Evolutionary conservation across 1,140 invertebrate species (phyloP).

Genomic region (Lepidurus arcticus): DNA sequence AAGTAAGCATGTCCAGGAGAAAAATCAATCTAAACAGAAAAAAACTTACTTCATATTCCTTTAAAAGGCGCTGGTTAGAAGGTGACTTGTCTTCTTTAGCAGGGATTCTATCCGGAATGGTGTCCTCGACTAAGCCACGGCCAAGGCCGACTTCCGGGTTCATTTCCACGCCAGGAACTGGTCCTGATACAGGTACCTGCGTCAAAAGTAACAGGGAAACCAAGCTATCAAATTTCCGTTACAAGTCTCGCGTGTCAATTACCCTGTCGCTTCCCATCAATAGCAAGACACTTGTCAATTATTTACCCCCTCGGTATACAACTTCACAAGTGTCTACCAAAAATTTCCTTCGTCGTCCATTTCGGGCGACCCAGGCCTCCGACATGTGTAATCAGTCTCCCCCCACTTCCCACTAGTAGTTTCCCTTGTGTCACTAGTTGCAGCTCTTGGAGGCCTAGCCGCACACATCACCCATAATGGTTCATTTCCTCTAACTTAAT

Average conservation of each 20-base stretch:
- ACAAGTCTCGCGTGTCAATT: not conserved
- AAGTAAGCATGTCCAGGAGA: too few relatives aligned
- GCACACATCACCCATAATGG: not conserved
- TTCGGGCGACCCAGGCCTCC: not conserved
- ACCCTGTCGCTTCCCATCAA: not conserved
- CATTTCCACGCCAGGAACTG: not conserved
- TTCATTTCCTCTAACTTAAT: slow-evolving; percentile 16
- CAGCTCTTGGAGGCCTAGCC: slow-evolving; percentile 1
- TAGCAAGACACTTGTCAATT: not conserved
- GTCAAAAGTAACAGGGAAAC: not conserved
- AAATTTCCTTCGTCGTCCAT: not conserved
- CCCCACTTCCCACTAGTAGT: not conserved
- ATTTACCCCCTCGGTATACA: not conserved
- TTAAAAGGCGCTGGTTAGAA: not conserved
- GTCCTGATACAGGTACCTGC: not conserved
- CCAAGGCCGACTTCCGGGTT: slow-evolving; percentile 15
- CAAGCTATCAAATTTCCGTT: not conserved
- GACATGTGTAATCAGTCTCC: slow-evolving; percentile 10
- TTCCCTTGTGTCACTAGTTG: not conserved
- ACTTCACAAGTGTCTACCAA: not conserved
- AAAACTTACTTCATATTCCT: not conserved
- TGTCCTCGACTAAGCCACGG: not conserved
- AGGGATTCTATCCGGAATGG: not conserved
- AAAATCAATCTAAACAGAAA: too few relatives aligned
- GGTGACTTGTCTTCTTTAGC: not conserved